Evolutionary conservation across 1,140 invertebrate species (phyloP), one percentile per base, ranked within the genome.

Genomic region (Medauroidea extradentata): DNA sequence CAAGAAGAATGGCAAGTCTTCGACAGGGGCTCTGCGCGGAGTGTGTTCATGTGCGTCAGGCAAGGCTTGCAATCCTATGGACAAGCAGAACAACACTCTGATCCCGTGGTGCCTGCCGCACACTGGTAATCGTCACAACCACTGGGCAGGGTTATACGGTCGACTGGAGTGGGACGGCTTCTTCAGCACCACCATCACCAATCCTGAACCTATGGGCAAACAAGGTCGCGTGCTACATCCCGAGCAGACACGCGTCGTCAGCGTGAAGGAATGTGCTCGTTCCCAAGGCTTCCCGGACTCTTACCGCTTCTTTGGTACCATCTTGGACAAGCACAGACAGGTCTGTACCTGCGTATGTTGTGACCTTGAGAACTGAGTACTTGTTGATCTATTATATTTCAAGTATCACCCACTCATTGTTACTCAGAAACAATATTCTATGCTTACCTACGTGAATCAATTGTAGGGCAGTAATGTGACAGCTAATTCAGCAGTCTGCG

Each of bases 71-170:
- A 83, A 89, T 69, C 79, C 87, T 1, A 72, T 77, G 62, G 88
- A 91, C 73, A 82, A 83, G 51, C 93, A 94, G 77, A 86, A 85
- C 68, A 89, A 91, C 72, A 94, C 93, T 1, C 71, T 94, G 34
- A 90, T 95, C 53, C 92, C 93, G 1, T 95, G 93, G 93, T 94
- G 91, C 72, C 76, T 94, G 56, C 91, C 91, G 21, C 92, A 94
- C 71, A 94, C 92, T 1, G 89, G 83, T 24, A 91, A 93, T 73
- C 73, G 91, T 23, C 89, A 94, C 73, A 91, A 92, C 74, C 78
- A 94, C 74, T 95, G 92, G 92, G 34, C 56, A 11, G 85, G 84
- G 1, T 69, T 86, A 2, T 86, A 85, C 78, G 88, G 91, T 1
- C 80, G 92, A 53, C 69, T 94, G 1, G 85, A 88, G 57, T 93